A percentile compares a stretch with the other conserved stretches of the same genome.
Evolutionary conservation across 2,888 invertebrate species (phyloP).

Genomic region (Mesochorus sp.): DNA sequence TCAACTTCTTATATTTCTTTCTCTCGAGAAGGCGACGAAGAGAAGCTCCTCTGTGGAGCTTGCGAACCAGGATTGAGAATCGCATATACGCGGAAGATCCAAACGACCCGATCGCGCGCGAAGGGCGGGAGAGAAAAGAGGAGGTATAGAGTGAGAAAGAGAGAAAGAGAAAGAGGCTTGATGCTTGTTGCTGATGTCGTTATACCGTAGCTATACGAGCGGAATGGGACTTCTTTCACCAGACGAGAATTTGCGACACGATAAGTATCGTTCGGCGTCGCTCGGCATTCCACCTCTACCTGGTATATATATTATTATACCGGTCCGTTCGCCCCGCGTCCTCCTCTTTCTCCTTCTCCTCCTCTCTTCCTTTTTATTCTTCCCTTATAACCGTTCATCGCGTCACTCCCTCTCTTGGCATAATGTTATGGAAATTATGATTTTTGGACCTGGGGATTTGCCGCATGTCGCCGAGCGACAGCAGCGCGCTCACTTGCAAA

Average conservation of each 20-base stretch:
- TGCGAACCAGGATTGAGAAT: slow-evolving; percentile 35
- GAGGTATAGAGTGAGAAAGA: no score
- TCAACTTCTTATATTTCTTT: slow-evolving; percentile 41
- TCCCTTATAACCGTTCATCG: slow-evolving; percentile 6
- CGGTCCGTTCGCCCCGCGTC: slow-evolving; percentile 5
- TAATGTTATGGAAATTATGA: slow-evolving; percentile 69
- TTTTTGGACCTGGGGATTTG: slow-evolving; percentile 56
- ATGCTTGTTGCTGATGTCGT: slow-evolving; percentile 11
- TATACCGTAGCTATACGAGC: slow-evolving; percentile 28
- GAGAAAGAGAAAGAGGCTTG: not conserved
- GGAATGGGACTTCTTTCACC: slow-evolving; percentile 21
- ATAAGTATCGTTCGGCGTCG: slow-evolving; percentile 64
- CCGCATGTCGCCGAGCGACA: slow-evolving; percentile 50
- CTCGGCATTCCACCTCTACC: slow-evolving; percentile 55
- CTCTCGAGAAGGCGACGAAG: slow-evolving; percentile 2
- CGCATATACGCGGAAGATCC: slow-evolving; percentile 15
- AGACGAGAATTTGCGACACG: slow-evolving; percentile 59
- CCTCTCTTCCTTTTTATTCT: slow-evolving; percentile 6
- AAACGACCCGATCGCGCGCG: not conserved
- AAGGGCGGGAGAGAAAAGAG: not conserved
- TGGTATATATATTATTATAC: not conserved
- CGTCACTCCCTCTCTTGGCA: slow-evolving; percentile 19
- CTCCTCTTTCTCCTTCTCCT: not conserved
- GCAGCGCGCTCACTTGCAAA: slow-evolving; percentile 2
- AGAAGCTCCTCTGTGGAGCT: slow-evolving; percentile 9